Percentiles rank a stretch among this genome's conserved stretches.
Evolutionary conservation across 2,888 invertebrate genomes (phyloP).

Genomic region (Apodemia duryi): DNA sequence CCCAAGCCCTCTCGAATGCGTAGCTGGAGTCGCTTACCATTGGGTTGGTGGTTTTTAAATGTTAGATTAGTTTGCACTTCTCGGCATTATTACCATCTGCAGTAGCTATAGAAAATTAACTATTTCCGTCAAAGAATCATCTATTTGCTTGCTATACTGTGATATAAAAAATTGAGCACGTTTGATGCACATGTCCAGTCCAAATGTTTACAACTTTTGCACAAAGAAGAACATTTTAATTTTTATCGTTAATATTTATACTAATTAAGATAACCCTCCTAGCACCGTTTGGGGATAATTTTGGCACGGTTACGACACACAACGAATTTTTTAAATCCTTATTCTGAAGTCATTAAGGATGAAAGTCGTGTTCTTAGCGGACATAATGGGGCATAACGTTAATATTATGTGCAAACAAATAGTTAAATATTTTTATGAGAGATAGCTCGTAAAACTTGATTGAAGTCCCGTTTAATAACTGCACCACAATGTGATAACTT

Average conservation of each 20-base stretch:
- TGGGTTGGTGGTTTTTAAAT: too few relatives aligned
- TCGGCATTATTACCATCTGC: not conserved
- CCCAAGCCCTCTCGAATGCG: too few relatives aligned
- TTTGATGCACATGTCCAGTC: not conserved
- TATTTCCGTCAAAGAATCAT: too few relatives aligned
- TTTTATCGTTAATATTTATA: conserved; percentile 50
- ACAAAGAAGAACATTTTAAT: conserved; percentile 22
- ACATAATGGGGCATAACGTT: conserved; percentile 47
- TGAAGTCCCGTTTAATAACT: conserved; percentile 62
- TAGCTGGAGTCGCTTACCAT: too few relatives aligned
- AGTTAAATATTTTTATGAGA: conserved; percentile 76
- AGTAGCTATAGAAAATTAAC: too few relatives aligned
- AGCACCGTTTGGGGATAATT: conserved; percentile 29
- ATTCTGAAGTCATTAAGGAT: conserved; percentile 31
- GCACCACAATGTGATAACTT: conserved; percentile 47
- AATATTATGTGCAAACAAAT: conserved; percentile 74
- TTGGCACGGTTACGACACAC: conserved; percentile 12
- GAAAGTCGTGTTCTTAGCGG: conserved; percentile 34
- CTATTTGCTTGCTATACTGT: too few relatives aligned
- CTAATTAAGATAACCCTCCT: conserved; percentile 52
- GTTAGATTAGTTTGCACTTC: too few relatives aligned
- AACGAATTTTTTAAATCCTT: conserved; percentile 29
- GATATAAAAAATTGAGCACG: not conserved
- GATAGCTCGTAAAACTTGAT: conserved; percentile 73
- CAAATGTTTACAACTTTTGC: conserved; percentile 16